Percentiles rank a stretch among this genome's conserved stretches.
Conservation (phyloP, 2,888 invertebrate genomes). For the Labia minor region DNA sequence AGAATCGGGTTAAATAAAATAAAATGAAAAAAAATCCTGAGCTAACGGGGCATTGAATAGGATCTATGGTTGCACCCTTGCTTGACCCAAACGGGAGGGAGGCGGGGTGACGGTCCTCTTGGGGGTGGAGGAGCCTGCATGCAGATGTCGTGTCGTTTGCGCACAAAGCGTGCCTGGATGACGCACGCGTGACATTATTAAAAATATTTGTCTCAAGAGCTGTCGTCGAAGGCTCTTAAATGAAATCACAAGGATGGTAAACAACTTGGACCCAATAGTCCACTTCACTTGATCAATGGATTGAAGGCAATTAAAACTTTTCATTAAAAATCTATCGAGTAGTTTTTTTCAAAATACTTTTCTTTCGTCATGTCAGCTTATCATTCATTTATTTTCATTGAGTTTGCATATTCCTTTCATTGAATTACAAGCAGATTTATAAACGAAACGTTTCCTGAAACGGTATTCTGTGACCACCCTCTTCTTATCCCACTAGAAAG, state of each 20-base stretch:
- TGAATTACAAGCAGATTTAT: no score
- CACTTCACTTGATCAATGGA: slow-evolving; percentile 13
- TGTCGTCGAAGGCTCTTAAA: not conserved
- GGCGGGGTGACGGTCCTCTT: not conserved
- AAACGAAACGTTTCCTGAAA: no score
- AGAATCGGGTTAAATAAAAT: slow-evolving; percentile 13
- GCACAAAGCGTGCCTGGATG: not conserved
- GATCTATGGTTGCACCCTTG: not conserved
- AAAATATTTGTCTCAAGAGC: slow-evolving; percentile 8
- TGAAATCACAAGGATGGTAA: not conserved
- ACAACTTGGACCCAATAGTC: slow-evolving; percentile 2
- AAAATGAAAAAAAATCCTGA: not conserved
- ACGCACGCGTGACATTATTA: slow-evolving; percentile 13
- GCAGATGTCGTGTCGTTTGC: not conserved
- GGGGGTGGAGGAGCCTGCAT: not conserved
- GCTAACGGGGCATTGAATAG: not conserved
- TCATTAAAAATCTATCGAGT: not conserved
- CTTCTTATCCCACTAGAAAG: no score
- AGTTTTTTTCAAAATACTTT: not conserved
- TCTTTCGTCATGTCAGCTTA: not conserved
- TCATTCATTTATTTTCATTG: not conserved
- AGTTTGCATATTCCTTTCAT: not conserved
- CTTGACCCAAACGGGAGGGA: not conserved
- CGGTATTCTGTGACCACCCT: no score
- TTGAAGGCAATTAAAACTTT: not conserved